Evolutionary conservation across 2,113 vertebrate species (phyloP).

Genomic region (Martes martes): DNA sequence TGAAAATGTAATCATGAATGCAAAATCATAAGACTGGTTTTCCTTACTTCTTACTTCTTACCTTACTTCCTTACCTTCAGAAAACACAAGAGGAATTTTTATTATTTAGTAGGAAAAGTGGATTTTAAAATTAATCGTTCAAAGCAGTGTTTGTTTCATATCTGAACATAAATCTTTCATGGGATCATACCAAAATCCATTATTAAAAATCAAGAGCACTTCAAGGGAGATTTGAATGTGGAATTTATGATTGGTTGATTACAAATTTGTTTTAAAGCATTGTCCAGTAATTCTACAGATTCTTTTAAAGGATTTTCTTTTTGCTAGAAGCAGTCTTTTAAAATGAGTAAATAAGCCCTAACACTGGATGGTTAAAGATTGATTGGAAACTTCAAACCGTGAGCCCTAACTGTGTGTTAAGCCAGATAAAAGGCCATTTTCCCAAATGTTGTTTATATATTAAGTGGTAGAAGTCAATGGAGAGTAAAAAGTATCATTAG

Average conservation of each 20-base stretch:
- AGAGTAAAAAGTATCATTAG: background rate
- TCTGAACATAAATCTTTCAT: background rate
- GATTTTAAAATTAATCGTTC: background rate
- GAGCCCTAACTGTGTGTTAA: background rate
- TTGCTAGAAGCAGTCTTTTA: background rate
- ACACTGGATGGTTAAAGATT: background rate
- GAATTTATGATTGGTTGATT: background rate
- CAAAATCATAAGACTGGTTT: background rate
- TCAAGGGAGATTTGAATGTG: background rate
- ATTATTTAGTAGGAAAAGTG: conserved; percentile 3
- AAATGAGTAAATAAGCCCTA: conserved; percentile 1
- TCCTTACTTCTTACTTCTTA: background rate
- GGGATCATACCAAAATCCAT: background rate
- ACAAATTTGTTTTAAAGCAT: conserved; percentile 10
- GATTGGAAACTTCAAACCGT: background rate
- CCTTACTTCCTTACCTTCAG: no score
- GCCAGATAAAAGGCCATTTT: background rate
- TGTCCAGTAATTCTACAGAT: background rate
- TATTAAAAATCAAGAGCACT: background rate
- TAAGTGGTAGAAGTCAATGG: background rate
- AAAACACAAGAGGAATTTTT: background rate
- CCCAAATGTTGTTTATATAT: background rate
- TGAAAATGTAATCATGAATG: background rate
- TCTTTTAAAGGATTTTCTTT: background rate
- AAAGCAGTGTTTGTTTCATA: conserved; percentile 31